A percentile compares a stretch with the other conserved stretches of the same genome.
Conservation (phyloP, 2,797 vertebrate species). For the Gymnoscopelus braueri region DNA sequence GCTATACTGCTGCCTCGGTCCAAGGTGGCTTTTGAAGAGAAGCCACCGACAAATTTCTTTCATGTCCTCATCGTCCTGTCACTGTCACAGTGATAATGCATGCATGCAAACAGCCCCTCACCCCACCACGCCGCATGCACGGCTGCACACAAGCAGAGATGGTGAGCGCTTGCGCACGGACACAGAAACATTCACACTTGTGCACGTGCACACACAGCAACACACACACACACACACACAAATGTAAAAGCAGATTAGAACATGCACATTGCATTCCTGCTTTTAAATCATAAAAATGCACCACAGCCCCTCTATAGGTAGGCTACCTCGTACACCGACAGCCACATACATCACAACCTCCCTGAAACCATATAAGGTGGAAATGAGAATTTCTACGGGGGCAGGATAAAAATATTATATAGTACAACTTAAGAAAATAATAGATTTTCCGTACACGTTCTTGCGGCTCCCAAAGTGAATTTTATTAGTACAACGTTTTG, state of each 20-base stretch:
- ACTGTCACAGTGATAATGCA: conserved; percentile 32
- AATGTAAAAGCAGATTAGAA: conserved; percentile 27
- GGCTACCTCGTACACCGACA: not conserved
- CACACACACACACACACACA: conserved; percentile 9
- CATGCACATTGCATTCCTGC: conserved; percentile 31
- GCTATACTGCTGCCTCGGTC: no score
- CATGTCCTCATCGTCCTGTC: no score
- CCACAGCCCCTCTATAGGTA: conserved; percentile 32
- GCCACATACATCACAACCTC: conserved; percentile 6
- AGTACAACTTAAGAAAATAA: no score
- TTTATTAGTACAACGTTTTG: no score
- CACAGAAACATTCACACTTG: conserved; percentile 4
- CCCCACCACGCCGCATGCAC: no score
- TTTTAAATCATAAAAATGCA: conserved; percentile 31
- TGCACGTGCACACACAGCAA: conserved; percentile 1
- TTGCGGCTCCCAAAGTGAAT: no score
- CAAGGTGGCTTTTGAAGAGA: no score
- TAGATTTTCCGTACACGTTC: no score
- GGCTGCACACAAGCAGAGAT: not conserved
- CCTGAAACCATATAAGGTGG: conserved; percentile 29
- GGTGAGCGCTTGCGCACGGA: not conserved
- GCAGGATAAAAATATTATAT: no score
- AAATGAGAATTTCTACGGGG: not conserved
- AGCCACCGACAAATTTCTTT: no score
- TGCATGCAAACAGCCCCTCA: not conserved